phyloP scores from a whole-genome alignment of 2,797 vertebrate species.

The Tadarida brasiliensis region DNA sequence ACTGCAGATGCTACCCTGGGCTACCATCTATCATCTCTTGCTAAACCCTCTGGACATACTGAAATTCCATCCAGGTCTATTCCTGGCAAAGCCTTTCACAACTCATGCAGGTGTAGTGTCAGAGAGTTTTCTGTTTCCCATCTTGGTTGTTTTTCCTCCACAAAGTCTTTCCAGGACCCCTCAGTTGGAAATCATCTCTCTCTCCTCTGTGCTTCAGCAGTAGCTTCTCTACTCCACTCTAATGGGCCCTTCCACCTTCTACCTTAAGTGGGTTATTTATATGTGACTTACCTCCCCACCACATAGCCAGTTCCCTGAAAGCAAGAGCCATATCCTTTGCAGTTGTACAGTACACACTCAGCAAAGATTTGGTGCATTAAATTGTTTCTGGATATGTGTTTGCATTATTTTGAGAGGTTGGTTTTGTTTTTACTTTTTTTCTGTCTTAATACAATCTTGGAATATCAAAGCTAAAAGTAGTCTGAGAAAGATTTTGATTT shows the following conservation, averaged over 20 bases:
- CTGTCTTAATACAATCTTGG: not conserved
- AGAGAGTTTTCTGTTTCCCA: not conserved
- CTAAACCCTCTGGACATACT: not conserved
- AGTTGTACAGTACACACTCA: not conserved
- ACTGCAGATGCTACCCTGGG: not conserved
- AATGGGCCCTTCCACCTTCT: not conserved
- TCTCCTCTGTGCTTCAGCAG: not conserved
- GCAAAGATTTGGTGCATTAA: not conserved
- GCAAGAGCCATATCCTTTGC: not conserved
- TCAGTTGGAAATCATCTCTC: not conserved
- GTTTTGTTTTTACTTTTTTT: not conserved
- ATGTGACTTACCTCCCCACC: not conserved
- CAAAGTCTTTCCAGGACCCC: not conserved
- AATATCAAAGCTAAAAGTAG: not conserved
- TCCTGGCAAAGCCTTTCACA: not conserved
- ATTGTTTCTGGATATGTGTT: not conserved
- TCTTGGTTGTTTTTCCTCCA: not conserved
- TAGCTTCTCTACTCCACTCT: not conserved
- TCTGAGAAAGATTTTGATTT: not conserved
- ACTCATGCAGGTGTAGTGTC: not conserved
- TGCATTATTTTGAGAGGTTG: not conserved
- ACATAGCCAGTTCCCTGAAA: not conserved
- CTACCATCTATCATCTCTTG: not conserved
- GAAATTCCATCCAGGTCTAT: not conserved
- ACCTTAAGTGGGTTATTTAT: not conserved